Base-by-base conservation (phyloP, 2,888 invertebrate genomes). In the Frankliniella fusca region DNA sequence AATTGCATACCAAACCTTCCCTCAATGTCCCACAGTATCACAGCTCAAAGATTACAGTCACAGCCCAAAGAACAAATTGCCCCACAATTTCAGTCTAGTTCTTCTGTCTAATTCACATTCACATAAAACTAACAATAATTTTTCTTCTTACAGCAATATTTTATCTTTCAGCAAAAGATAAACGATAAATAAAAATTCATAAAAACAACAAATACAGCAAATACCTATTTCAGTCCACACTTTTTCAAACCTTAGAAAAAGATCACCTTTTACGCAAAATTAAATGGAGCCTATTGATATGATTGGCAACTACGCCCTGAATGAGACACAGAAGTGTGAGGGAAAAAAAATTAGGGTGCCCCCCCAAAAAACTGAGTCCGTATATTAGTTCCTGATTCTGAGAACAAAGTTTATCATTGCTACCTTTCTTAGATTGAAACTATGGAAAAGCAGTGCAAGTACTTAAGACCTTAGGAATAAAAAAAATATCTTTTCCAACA, bases 11-110 rank as follows among this genome's bases (percentile, higher is more conserved):
- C 54, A 18, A 54, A 54, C n/a, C 70, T 9, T 70, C 23, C 20
- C 11, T 70, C 70, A 20, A 70, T 70, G 70, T 70, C 70, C 70
- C 70, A 70, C 70, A 70, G 70, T 70, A 70, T 70, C 70, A 70
- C 70, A 70, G 70, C 23, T 70, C 70, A 70, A 70, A 23, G 23
- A n/a, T 70, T 23, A 70, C 23, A 70, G 23, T 70, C 70, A 70
- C 70, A 70, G 70, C 70, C 70, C 70, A 70, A 70, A 70, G 70
- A 70, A 70, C 23, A 27, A 70, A 23, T 70, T 23, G 20, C 70
- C 23, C 23, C 70, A 70, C 70, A 70, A 23, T n/a, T n/a, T 70
- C 70, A 70, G 70, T 70, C 70, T 18, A 70, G 70, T 70, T 54
- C 54, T 54, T 70, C 70, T 70, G 70, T 27, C 23, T 27, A 20